Evolutionary conservation across 2,113 vertebrate species (phyloP).

Genomic region (Bettongia penicillata): DNA sequence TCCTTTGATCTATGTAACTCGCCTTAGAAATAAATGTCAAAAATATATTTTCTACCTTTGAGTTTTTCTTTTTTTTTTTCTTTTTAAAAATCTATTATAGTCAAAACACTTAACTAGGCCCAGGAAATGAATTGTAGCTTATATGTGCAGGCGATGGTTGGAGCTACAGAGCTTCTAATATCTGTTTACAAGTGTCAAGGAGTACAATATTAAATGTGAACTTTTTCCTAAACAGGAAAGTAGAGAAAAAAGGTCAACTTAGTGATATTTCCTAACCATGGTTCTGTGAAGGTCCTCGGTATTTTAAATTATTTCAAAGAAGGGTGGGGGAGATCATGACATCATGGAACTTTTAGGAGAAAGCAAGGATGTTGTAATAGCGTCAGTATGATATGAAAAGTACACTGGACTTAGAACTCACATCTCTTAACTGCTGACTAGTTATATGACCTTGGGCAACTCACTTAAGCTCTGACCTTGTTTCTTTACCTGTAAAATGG

Average conservation of each 20-base stretch:
- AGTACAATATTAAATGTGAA: not conserved
- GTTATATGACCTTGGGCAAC: not conserved
- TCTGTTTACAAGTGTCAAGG: not conserved
- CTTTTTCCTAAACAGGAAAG: not conserved
- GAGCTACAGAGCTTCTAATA: not conserved
- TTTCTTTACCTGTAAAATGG: not conserved
- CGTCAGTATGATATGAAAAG: not conserved
- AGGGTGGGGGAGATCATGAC: not conserved
- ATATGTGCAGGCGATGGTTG: not conserved
- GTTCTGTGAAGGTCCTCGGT: not conserved
- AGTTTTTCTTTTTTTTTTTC: conserved; percentile 20
- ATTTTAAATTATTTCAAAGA: not conserved
- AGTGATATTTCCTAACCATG: not conserved
- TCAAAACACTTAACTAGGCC: not conserved
- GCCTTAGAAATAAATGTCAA: conserved; percentile 76
- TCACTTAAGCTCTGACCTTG: not conserved
- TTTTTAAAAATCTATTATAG: not conserved
- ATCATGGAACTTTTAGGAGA: not conserved
- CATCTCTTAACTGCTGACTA: not conserved
- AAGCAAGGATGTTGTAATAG: not conserved
- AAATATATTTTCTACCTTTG: conserved; percentile 81
- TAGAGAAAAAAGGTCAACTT: not conserved
- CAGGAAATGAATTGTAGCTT: not conserved
- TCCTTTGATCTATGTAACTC: conserved; percentile 87
- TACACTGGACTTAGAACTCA: not conserved